Evolutionary conservation across 2,888 invertebrate species (phyloP).

Genomic region (Dynastes maya): DNA sequence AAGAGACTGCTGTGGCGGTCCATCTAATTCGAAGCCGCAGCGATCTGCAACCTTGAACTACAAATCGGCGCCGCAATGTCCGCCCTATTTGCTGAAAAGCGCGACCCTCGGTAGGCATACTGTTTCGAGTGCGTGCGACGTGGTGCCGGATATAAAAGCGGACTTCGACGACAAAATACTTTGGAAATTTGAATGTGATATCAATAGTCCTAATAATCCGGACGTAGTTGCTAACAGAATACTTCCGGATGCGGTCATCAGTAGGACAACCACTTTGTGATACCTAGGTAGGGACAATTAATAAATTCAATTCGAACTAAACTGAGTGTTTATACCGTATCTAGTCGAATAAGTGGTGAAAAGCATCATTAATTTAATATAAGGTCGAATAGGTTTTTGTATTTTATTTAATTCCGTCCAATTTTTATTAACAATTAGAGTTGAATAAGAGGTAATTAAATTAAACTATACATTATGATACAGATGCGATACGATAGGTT

Average conservation of each 20-base stretch:
- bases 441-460: constrained; percentile 29
- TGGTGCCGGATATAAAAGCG: constrained; percentile 92
- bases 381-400: constrained; percentile 25
- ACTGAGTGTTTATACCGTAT: constrained; percentile 40
- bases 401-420: constrained; percentile 50
- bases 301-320: constrained; percentile 50
- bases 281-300: constrained; percentile 59
- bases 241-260: constrained; percentile 67
- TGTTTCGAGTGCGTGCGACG: constrained; percentile 87
- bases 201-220: constrained; percentile 68
- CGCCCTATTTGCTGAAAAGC: constrained; percentile 59
- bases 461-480: neutral
- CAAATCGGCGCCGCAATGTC: constrained; percentile 63
- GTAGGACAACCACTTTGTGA: constrained; percentile 70
- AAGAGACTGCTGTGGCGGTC: constrained; percentile 69
- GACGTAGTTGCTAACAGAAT: constrained; percentile 67
- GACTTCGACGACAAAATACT: constrained; percentile 78
- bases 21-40: constrained; percentile 63
- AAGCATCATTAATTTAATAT: constrained; percentile 22
- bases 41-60: constrained; percentile 65
- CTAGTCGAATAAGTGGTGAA: constrained; percentile 39
- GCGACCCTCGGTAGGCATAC: constrained; percentile 63
- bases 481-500: no score
- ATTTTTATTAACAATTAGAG: constrained; percentile 3
- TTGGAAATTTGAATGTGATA: constrained; percentile 71